phyloP scores from a whole-genome alignment of 1,140 invertebrate species.

The Ostrea denselamellosa region DNA sequence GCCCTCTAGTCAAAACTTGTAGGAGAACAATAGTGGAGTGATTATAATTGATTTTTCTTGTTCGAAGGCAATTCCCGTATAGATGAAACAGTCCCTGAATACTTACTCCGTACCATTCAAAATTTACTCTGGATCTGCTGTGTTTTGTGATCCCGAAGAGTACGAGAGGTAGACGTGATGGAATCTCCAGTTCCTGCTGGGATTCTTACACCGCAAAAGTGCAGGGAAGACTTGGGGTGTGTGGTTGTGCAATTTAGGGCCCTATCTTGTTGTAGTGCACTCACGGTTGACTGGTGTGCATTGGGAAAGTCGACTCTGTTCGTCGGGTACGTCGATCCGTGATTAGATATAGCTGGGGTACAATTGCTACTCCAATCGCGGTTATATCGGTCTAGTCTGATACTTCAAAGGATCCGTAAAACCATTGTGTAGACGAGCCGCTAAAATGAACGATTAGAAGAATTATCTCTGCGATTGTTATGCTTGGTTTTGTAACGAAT shows the following conservation, averaged over 20 bases:
- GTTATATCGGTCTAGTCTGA: neutral
- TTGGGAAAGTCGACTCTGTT: neutral
- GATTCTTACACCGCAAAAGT: neutral
- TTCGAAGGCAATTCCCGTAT: neutral
- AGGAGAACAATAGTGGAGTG: neutral
- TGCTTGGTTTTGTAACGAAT: neutral
- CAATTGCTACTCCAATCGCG: neutral
- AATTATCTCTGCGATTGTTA: conserved; percentile 28
- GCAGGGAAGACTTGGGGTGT: neutral
- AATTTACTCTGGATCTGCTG: neutral
- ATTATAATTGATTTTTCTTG: conserved; percentile 38
- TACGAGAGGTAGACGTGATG: neutral
- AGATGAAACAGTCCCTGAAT: neutral
- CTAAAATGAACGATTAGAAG: conserved; percentile 13
- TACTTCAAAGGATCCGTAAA: neutral
- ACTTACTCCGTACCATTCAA: neutral
- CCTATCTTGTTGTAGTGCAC: neutral
- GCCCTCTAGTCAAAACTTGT: conserved; percentile 19
- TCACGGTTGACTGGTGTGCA: conserved; percentile 2
- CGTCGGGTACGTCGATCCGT: neutral
- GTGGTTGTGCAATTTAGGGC: conserved; percentile 1
- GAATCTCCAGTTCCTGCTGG: neutral
- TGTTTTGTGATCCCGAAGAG: neutral
- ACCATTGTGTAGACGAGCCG: neutral
- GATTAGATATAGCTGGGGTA: conserved; percentile 17